Conservation (phyloP, 2,113 vertebrate genomes). For the Athene cunicularia region DNA sequence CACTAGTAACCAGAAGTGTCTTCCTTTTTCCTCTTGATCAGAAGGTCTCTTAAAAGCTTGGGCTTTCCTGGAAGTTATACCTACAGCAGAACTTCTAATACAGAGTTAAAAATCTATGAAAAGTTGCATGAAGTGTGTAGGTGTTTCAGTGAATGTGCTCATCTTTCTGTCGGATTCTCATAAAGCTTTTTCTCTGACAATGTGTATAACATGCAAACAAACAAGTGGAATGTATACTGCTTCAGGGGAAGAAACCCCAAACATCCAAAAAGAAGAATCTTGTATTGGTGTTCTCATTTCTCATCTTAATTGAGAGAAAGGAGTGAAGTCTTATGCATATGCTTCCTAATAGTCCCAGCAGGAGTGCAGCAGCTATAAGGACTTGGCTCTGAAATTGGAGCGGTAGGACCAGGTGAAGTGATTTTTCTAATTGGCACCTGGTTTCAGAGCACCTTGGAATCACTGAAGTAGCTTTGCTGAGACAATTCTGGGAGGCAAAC, state of each 20-base stretch:
- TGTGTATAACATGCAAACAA: accelerated
- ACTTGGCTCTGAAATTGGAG: background rate
- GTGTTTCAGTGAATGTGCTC: background rate
- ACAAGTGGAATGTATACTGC: background rate
- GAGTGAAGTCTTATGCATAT: background rate
- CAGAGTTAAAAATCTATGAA: background rate
- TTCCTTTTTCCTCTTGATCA: background rate
- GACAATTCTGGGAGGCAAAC: background rate
- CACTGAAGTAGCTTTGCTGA: background rate
- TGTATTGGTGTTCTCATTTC: background rate
- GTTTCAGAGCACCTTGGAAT: background rate
- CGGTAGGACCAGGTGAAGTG: background rate
- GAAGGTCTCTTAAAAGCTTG: background rate
- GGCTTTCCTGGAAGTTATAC: background rate
- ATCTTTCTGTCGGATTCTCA: background rate
- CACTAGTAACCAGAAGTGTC: background rate
- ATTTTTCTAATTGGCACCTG: background rate
- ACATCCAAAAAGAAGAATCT: background rate
- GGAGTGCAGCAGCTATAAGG: background rate
- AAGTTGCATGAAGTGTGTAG: background rate
- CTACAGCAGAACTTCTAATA: background rate
- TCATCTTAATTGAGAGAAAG: background rate
- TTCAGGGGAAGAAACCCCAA: background rate
- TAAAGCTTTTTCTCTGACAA: background rate
- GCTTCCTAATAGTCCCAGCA: background rate